Evolutionary conservation across 2,797 vertebrate species (phyloP), one percentile per base, ranked within the genome.

Genomic region (Sebastes matsubarae): DNA sequence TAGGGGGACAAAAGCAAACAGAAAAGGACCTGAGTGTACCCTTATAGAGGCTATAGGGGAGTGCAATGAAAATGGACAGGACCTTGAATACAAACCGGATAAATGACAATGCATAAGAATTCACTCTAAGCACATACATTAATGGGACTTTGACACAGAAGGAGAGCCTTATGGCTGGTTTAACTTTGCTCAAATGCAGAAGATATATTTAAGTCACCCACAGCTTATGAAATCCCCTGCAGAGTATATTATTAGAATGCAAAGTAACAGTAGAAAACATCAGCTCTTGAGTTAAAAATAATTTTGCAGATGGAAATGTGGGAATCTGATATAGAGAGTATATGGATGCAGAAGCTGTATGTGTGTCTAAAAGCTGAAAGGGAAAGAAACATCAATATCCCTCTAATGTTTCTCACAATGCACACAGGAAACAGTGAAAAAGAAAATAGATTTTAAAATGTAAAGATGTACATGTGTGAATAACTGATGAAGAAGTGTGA

Each of bases 1-100:
- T 36, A 58, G 8, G 66, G 42, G 30, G 10, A 46, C 60, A 65
- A 60, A 54, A 22, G 68, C 57, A 81, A 79, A 79, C 22, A 46
- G 25, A 29, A 60, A n/a, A 63, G 11, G 42, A 50, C n/a, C 50
- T 20, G 27, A 75, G 63, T 60, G 52, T 50, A 74, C 11, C 38
- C 54, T 13, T 7, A 42, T 42, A 54, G 60, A 14, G 54, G 29
- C 38, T n/a, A 71, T 54, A 67, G 25, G 14, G 59, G 13, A 16
- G 16, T 68, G 55, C 20, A 38, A 20, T 58, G 36, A 55, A 66
- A 64, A 71, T 54, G 6, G 7, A n/a, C 18, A 36, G 27, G 24
- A 22, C 25, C 42, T 24, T 58, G 38, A 72, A 61, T 36, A 68
- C 20, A 70, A 22, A 52, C 8, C 29, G 36, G 52, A 64, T 50